These are phyloP conservation scores for Tachystola acroxantha DNA, from an alignment of 2,888 invertebrate genomes.

Conservation along the genomic window DNA sequence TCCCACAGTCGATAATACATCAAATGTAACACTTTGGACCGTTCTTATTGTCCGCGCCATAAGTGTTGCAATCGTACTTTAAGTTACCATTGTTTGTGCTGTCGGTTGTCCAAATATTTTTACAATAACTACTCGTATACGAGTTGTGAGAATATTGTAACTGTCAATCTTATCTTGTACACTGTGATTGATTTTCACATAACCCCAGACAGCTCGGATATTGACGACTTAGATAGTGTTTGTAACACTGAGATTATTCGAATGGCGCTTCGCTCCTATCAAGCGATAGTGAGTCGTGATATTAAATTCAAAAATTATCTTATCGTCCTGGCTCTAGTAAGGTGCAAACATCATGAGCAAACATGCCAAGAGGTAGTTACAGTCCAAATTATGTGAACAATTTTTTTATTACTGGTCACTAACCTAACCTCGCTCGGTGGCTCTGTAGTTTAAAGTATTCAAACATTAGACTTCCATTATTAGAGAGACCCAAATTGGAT, in stretches of 20 bases:
- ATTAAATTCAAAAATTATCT: slow-evolving; percentile 62
- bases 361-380: slow-evolving; percentile 21
- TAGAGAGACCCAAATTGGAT: too few relatives aligned
- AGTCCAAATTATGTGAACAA: neutral
- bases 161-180: slow-evolving; percentile 43
- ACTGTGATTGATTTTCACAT: slow-evolving; percentile 47
- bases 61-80: too few relatives aligned
- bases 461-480: too few relatives aligned
- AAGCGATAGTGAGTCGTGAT: slow-evolving; percentile 38
- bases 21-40: too few relatives aligned
- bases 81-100: too few relatives aligned
- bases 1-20: too few relatives aligned
- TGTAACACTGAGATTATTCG: slow-evolving; percentile 43
- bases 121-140: too few relatives aligned
- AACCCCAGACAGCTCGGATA: slow-evolving; percentile 33
- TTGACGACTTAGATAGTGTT: slow-evolving; percentile 39
- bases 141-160: slow-evolving; percentile 10
- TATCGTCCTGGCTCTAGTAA: slow-evolving; percentile 45
- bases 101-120: too few relatives aligned
- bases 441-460: too few relatives aligned
- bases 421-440: too few relatives aligned
- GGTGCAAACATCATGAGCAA: slow-evolving; percentile 56
- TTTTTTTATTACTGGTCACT: slow-evolving; percentile 2
- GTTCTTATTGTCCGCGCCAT: too few relatives aligned
- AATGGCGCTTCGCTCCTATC: slow-evolving; percentile 43